Evolutionary conservation across 2,888 invertebrate species (phyloP), one percentile per base, ranked within the genome.

Genomic region (Drosophila mulleri): DNA sequence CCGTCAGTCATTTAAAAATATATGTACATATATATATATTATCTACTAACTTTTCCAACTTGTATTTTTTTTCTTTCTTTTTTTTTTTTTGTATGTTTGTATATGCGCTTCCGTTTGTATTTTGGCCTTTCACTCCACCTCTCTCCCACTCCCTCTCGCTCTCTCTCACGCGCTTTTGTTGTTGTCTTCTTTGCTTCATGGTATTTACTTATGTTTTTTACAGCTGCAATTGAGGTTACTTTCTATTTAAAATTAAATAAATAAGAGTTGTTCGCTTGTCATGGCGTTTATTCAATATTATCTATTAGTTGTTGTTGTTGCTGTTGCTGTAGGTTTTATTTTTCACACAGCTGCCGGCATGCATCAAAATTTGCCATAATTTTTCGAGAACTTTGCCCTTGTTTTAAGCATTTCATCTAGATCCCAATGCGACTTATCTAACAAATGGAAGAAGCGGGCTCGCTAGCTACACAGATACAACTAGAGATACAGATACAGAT

Each of bases 151-250:
- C 16, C 9, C 3, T 18, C 32, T 18, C 12, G 26, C 14, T 59
- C 53, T 3, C 16, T 37, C 37, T 39, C 37, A 14, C 6, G 1
- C 9, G 18, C 23, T 32, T 7, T 14, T 29, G 18, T 12, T 45
- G 37, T 20, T 18, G 20, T 41, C 58, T 64, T 79, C 67, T 48
- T 16, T n/a, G 47, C 63, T 72, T 77, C 62, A 62, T 67, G 74
- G 63, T 73, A 59, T 63, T 88, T 84, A 86, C 88, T 88, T 84
- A 76, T 88, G 81, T 83, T 83, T 84, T 88, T 85, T 80, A 88
- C 83, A 80, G 82, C 80, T 84, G 86, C 86, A 88, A 84, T 84
- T 88, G 84, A 88, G 84, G 84, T 84, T 88, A 85, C 84, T 84
- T 84, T 84, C 84, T 84, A 86, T 88, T 88, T 85, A 78, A 88